A percentile compares a stretch with the other conserved stretches of the same genome.
Evolutionary conservation across 2,113 vertebrate species (phyloP).

Genomic region (Forbesichthys papilliferus): DNA sequence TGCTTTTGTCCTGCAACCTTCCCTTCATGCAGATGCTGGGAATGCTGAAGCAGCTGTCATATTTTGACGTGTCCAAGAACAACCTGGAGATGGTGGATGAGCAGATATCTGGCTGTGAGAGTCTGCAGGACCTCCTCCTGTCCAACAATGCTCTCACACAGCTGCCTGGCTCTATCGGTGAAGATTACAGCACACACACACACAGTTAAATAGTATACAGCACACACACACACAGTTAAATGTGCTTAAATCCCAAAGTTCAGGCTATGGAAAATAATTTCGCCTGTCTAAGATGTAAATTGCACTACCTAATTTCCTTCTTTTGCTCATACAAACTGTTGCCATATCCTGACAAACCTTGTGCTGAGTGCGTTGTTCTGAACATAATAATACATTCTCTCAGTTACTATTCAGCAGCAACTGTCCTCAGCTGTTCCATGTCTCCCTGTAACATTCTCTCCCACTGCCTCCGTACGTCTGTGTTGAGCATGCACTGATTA

Average conservation of each 20-base stretch:
- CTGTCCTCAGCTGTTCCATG: no score
- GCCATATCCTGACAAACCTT: no score
- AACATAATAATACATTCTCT: no score
- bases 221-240: background rate
- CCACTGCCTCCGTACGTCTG: no score
- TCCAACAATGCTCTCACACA: conserved; percentile 95
- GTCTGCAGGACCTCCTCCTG: conserved; percentile 89
- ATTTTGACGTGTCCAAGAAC: conserved; percentile 98
- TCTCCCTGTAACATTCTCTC: no score
- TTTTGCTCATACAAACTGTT: no score
- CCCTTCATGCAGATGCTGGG: conserved; percentile 83
- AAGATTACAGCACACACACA: conserved; percentile 13
- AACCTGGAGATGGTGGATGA: conserved; percentile 94
- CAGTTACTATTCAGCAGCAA: no score
- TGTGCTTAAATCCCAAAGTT: background rate
- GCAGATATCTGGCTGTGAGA: conserved; percentile 94
- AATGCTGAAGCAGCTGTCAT: conserved; percentile 89
- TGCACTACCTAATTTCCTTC: no score
- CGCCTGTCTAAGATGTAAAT: no score
- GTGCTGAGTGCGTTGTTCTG: no score
- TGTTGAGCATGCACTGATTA: conserved; percentile 4
- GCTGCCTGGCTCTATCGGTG: conserved; percentile 92
- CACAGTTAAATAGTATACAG: conserved; percentile 4
- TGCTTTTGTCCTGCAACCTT: background rate
- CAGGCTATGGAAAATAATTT: background rate